Base-by-base conservation (phyloP, 2,888 invertebrate species). In the Phortica magna region DNA sequence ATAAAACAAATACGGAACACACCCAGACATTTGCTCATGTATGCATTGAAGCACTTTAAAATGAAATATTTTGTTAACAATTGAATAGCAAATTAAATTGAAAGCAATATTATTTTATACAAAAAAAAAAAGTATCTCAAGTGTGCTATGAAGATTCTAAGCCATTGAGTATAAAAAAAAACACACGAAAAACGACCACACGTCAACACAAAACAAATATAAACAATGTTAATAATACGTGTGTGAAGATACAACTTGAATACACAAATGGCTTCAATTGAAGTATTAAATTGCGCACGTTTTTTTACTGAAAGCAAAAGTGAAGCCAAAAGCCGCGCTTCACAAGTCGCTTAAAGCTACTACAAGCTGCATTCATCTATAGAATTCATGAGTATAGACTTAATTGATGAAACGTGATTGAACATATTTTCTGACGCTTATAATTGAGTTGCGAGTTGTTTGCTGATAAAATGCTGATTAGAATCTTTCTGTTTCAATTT, bases 391-490 rank as follows among this genome's bases (percentile, higher is more conserved):
- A 31, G 31, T 31, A 31, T 55, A 43, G 72, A 57, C 57, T 72
- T 86, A 86, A 87, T 87, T 87, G 89, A 79, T 70, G 82, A 82
- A 87, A 82, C 86, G 86, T 87, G 86, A 88, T 82, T 88, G 79
- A 84, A 88, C 86, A 88, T 73, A 82, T 85, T 82, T 68, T 48
- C 7, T 14, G 43, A 9, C n/a, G 12, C n/a, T 39, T 65, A n/a
- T 22, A 31, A 65, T n/a, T 22, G 41, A 22, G 41, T 41, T 41
- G 39, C 22, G 14, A 43, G 22, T 14, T 59, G 14, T 31, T 59
- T 22, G 17, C 17, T 14, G 59, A 17, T 19, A 19, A 17, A 19
- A 59, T 6, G 17, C 59, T 59, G 17, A 19, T 59, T 59, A 59
- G 19, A 59, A 59, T 17, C 22, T 59, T 59, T 17, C 22, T 22